A percentile compares a stretch with the other conserved stretches of the same genome.
These are phyloP conservation scores for Tanypteryx hageni DNA, from an alignment of 2,888 invertebrate genomes.

Conservation along the genomic window DNA sequence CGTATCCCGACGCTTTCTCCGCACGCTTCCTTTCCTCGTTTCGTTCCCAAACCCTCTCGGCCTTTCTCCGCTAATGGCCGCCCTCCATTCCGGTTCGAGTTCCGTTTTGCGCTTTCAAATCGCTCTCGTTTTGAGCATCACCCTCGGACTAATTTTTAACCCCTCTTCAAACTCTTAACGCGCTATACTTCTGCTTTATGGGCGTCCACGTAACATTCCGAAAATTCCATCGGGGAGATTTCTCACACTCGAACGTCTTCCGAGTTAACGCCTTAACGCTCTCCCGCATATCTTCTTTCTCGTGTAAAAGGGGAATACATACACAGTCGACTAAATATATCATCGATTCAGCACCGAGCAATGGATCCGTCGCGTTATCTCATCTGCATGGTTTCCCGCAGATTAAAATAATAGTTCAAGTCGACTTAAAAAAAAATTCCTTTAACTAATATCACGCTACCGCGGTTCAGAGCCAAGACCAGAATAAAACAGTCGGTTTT, in stretches of 20 bases:
- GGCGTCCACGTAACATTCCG: no score
- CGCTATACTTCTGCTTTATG: no score
- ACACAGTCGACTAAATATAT: not conserved
- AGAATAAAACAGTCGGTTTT: conserved; percentile 50
- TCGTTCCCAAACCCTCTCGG: not conserved
- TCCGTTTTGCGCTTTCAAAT: no score
- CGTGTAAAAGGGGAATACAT: not conserved
- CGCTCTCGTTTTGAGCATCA: no score
- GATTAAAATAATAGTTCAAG: not conserved
- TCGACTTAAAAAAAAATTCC: not conserved
- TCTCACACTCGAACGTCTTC: no score
- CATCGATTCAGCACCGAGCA: not conserved
- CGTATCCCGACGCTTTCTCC: not conserved
- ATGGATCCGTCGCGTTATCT: not conserved
- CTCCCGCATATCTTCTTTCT: no score
- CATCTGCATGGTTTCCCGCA: not conserved
- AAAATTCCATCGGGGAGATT: no score
- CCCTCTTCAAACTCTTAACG: no score
- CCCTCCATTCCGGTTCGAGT: no score
- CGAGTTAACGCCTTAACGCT: no score
- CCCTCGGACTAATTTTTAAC: no score
- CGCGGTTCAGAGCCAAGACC: conserved; percentile 51
- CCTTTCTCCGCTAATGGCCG: no score
- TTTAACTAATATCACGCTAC: conserved; percentile 33
- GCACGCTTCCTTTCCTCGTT: not conserved